These are phyloP conservation scores for Syngnathoides biaculeatus DNA, from an alignment of 2,113 vertebrate genomes.

Conservation along the genomic window DNA sequence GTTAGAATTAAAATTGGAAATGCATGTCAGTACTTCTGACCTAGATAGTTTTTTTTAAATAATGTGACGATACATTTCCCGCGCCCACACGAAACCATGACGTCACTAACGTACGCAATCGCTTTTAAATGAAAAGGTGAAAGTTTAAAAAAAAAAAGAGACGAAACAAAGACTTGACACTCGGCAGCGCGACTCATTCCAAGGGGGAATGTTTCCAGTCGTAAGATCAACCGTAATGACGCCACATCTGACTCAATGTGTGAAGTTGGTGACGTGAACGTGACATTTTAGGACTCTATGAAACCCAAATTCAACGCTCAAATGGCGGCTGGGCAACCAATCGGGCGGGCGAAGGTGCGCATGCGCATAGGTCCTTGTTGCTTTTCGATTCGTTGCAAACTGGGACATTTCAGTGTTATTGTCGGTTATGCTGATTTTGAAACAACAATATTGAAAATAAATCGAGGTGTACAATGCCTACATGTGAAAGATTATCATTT, in stretches of 20 bases:
- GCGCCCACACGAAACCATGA: constrained; percentile 34
- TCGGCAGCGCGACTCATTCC: not conserved
- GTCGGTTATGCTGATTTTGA: not conserved
- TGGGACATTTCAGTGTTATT: fast-evolving
- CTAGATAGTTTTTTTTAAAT: not conserved
- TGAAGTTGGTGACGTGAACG: not conserved
- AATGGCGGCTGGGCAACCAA: constrained; percentile 58
- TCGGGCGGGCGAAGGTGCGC: constrained; percentile 39
- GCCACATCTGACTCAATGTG: not conserved
- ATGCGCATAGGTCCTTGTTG: constrained; percentile 62
- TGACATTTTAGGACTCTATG: not conserved
- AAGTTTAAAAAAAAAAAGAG: not conserved
- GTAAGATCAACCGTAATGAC: not conserved
- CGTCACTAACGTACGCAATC: constrained; percentile 40
- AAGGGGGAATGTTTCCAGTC: constrained; percentile 1
- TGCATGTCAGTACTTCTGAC: not conserved
- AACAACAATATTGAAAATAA: not conserved
- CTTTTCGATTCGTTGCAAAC: not conserved
- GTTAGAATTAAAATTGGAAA: not conserved
- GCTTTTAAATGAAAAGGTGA: constrained; percentile 39
- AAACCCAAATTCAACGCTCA: constrained; percentile 25
- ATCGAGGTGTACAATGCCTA: not conserved
- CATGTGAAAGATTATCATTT: not conserved
- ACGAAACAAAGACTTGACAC: too few relatives aligned
- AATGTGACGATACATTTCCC: not conserved